Evolutionary conservation across 37 sponge, comb jelly and placozoan species (phyloP).

Genomic region (Halichondria panicea): DNA sequence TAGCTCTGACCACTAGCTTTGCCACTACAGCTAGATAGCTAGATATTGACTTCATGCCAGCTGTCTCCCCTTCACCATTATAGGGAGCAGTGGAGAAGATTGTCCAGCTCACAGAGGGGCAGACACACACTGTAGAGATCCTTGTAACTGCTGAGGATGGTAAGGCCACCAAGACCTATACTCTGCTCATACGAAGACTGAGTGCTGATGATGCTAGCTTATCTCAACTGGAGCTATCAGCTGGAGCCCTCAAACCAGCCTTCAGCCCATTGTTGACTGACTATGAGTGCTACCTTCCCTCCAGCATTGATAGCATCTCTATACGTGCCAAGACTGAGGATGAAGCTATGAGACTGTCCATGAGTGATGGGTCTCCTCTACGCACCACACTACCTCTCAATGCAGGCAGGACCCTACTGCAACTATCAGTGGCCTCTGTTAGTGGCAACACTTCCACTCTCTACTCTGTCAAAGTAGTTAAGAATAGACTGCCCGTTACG

Average conservation of each 20-base stretch:
- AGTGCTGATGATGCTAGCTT: constrained; percentile 85
- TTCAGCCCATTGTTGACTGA: constrained; percentile 56
- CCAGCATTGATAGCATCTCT: constrained; percentile 39
- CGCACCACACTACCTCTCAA: constrained; percentile 51
- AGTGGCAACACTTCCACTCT: constrained; percentile 43
- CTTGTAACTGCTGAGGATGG: constrained; percentile 94
- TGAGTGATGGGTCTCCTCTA: constrained; percentile 49
- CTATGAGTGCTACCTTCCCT: constrained; percentile 76
- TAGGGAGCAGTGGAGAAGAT: constrained; percentile 87
- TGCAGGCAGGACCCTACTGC: constrained; percentile 56
- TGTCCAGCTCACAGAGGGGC: constrained; percentile 77
- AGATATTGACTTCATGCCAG: no score
- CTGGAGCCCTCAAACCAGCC: constrained; percentile 65
- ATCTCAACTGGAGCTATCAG: constrained; percentile 61
- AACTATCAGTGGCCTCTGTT: constrained; percentile 61
- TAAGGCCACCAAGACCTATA: constrained; percentile 78
- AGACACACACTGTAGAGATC: constrained; percentile 37
- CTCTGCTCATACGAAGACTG: constrained; percentile 59
- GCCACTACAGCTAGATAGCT: background rate
- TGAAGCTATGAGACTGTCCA: constrained; percentile 46
- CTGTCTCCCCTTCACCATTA: background rate
- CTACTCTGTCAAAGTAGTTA: constrained; percentile 61
- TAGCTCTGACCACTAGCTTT: background rate
- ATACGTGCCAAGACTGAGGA: constrained; percentile 74
- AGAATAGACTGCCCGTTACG: constrained; percentile 24